Evolutionary conservation across 2,888 invertebrate genomes (phyloP), one percentile per base, ranked within the genome.

Genomic region (Idaea aversata): DNA sequence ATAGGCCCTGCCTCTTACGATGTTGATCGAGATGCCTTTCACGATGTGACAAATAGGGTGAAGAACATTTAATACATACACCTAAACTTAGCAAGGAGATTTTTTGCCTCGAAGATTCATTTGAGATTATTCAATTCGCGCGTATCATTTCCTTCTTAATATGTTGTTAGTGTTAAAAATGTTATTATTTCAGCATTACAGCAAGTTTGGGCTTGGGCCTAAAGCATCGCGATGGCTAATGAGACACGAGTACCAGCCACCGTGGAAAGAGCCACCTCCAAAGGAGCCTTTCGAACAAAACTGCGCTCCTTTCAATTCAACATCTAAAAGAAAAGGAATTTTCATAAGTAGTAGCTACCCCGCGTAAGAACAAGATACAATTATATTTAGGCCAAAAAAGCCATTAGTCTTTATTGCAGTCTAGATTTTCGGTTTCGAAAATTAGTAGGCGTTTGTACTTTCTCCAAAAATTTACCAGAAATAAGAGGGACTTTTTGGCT

Each of bases 291-390:
- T 77, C 0, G 75, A 75, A 16, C 81, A 86, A 66, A 88, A 89
- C 71, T 90, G 89, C 62, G 92, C 93, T 5, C 85, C 92, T 0
- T 93, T 93, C 72, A 93, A 93, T 71, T 83, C 89, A 4, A 89
- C 88, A 0, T 84, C 86, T 0, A 87, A 82, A 69, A 84, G 90
- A 72, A 88, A 90, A 72, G 76, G 81, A 1, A 69, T 91, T n/a
- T 86, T 88, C 64, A 76, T 71, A 60, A n/a, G 82, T 5, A 79
- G 64, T 7, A 75, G 80, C 15, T 80, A 70, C 72, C 93, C 93
- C 4, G 86, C 92, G 93, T 92, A 82, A 88, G 90, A 4, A 47
- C 2, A 13, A 10, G 7, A 13, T 10, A 2, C 4, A 47, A 6
- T 25, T 25, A 25, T 25, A 2, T 25, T 25, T 2, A 2, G 25